These are phyloP conservation scores for Sebastes diploproa DNA, from an alignment of 2,797 vertebrate genomes.

Conservation along the genomic window DNA sequence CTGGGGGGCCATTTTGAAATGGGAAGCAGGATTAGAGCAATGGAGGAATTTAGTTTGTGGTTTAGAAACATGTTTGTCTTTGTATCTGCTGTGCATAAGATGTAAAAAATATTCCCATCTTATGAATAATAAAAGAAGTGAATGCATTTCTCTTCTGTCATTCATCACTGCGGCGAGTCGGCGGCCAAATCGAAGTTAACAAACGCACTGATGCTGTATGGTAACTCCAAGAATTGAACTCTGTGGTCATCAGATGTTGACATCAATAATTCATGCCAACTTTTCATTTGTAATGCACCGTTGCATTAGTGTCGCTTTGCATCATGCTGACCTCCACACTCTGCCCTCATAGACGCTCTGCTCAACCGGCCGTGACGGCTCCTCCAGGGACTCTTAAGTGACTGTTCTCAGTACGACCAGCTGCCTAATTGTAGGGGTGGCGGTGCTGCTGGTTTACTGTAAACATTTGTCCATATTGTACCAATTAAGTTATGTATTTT, in stretches of 20 bases:
- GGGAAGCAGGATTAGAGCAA: slow-evolving; percentile 68
- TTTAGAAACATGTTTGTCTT: slow-evolving; percentile 82
- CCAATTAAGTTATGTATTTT: neutral
- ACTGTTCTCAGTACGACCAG: slow-evolving; percentile 55
- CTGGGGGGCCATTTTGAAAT: slow-evolving; percentile 66
- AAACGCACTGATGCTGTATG: neutral
- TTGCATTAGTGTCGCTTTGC: slow-evolving; percentile 58
- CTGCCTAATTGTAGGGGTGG: slow-evolving; percentile 51
- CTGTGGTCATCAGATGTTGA: slow-evolving; percentile 47
- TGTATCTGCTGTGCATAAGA: slow-evolving; percentile 85
- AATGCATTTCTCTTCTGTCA: slow-evolving; percentile 74
- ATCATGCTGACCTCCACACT: slow-evolving; percentile 63
- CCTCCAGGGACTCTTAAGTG: slow-evolving; percentile 65
- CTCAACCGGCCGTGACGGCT: slow-evolving; percentile 46
- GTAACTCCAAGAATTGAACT: neutral
- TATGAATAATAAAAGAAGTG: slow-evolving; percentile 83
- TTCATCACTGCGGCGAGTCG: neutral
- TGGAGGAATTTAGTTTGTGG: slow-evolving; percentile 81
- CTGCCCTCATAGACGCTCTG: slow-evolving; percentile 48
- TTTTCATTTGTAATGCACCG: slow-evolving; percentile 64
- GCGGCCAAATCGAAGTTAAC: slow-evolving; percentile 7
- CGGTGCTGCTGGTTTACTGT: slow-evolving; percentile 7
- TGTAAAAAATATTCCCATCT: slow-evolving; percentile 77
- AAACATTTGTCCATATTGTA: slow-evolving; percentile 31
- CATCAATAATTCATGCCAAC: slow-evolving; percentile 72